A percentile compares a stretch with the other conserved stretches of the same genome.
These are phyloP conservation scores for Micrastur ruficollis DNA, from an alignment of 2,797 vertebrate species.

Conservation along the genomic window DNA sequence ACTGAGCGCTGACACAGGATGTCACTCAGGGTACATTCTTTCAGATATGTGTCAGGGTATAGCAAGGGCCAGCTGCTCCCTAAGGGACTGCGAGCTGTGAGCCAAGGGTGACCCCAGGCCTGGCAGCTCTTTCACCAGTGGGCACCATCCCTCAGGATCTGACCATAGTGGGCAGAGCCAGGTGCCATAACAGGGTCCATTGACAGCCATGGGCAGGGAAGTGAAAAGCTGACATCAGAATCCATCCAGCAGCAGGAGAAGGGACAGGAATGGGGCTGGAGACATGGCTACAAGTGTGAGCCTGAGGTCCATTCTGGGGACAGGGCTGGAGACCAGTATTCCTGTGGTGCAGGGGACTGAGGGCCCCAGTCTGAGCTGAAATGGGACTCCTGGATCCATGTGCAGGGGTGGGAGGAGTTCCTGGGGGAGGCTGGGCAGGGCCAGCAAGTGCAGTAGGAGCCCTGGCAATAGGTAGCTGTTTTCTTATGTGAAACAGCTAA, in stretches of 20 bases:
- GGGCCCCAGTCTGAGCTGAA: background rate
- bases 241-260: background rate
- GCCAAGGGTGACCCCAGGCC: background rate
- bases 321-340: background rate
- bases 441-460: background rate
- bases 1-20: background rate
- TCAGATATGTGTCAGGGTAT: background rate
- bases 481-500: background rate
- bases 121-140: background rate
- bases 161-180: background rate
- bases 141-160: background rate
- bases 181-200: accelerated
- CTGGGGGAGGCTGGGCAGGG: background rate
- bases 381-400: background rate
- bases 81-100: background rate
- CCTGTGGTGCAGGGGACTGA: too few species aligned
- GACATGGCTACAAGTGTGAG: background rate
- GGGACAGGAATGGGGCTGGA: background rate
- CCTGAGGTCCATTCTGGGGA: background rate
- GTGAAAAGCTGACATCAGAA: background rate
- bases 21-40: background rate
- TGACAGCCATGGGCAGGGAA: background rate
- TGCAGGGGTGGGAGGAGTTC: background rate
- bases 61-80: background rate
- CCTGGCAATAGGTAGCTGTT: background rate